Evolutionary conservation across 2,113 vertebrate species (phyloP).

Genomic region (Xerus inauris): DNA sequence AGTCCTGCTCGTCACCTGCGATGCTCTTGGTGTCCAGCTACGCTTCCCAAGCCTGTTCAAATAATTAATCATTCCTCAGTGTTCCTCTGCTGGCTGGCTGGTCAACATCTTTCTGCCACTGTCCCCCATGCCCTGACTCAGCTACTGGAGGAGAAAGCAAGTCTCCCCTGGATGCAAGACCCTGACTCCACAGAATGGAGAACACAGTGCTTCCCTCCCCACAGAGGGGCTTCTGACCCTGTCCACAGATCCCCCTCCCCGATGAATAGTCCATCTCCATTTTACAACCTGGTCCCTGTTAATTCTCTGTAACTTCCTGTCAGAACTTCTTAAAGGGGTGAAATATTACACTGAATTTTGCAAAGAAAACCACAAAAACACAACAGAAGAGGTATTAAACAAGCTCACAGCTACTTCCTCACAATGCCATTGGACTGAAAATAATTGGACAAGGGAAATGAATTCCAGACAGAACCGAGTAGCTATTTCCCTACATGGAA

Average conservation of each 20-base stretch:
- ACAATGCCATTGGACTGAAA: constrained; percentile 56
- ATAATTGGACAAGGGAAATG: constrained; percentile 62
- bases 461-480: constrained; percentile 52
- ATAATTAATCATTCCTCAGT: background rate
- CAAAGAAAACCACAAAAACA: constrained; percentile 17
- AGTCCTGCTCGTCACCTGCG: background rate
- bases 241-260: background rate
- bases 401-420: constrained; percentile 43
- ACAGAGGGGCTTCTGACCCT: background rate
- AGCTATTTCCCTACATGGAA: constrained; percentile 61
- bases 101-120: background rate
- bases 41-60: background rate
- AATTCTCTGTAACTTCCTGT: constrained; percentile 45
- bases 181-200: background rate
- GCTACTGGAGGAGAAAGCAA: background rate
- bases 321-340: constrained; percentile 6
- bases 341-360: constrained; percentile 58
- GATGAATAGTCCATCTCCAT: background rate
- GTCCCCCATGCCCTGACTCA: background rate
- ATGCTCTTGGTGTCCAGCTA: background rate
- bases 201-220: background rate
- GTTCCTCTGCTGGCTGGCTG: background rate
- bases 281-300: constrained; percentile 47
- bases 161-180: background rate
- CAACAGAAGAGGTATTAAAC: constrained; percentile 54